Evolutionary conservation across 2,797 vertebrate genomes (phyloP).

Genomic region (Mormyrus proboscirostris): DNA sequence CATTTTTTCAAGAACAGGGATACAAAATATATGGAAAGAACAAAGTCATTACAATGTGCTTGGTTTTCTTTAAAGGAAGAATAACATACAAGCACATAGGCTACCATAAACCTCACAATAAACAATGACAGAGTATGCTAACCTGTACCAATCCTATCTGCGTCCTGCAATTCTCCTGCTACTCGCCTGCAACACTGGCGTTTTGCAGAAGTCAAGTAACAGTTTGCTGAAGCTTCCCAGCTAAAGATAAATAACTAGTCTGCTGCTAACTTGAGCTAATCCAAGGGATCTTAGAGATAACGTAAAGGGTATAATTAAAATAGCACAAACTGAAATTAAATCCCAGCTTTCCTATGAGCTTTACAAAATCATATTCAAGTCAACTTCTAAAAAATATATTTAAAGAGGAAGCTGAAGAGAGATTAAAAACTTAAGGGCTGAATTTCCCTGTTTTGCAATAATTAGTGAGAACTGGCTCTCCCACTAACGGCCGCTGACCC

Average conservation of each 20-base stretch:
- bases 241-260: not conserved
- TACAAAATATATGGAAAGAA: not conserved
- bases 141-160: not conserved
- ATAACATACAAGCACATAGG: not conserved
- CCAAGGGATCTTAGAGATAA: conserved; percentile 21
- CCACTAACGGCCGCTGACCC: not conserved
- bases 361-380: conserved; percentile 41
- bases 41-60: not conserved
- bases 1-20: not conserved
- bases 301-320: conserved; percentile 35
- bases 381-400: conserved; percentile 31
- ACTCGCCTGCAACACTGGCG: not conserved
- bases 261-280: conserved; percentile 29
- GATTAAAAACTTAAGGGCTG: not conserved
- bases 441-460: conserved; percentile 30
- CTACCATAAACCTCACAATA: not conserved
- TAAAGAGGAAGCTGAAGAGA: conserved; percentile 16
- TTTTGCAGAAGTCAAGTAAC: not conserved
- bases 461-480: conserved; percentile 25
- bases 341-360: conserved; percentile 47
- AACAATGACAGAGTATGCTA: not conserved
- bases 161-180: not conserved
- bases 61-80: not conserved
- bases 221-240: not conserved
- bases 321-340: conserved; percentile 26